These are phyloP conservation scores for Diadegma fenestrale DNA, from an alignment of 2,888 invertebrate genomes.

Conservation along the genomic window DNA sequence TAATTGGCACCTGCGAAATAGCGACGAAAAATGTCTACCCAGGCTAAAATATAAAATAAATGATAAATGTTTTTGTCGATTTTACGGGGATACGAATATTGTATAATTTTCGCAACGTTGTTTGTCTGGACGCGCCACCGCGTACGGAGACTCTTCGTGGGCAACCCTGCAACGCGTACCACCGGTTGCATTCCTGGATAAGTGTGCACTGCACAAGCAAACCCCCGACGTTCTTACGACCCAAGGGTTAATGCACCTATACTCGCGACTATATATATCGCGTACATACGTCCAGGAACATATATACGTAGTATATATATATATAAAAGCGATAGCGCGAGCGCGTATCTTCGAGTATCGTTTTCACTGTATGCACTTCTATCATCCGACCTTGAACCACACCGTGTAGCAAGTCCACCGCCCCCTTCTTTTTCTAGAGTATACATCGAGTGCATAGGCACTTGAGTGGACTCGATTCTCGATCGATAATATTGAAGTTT, in stretches of 20 bases:
- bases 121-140: constrained; percentile 39
- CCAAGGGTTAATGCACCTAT: constrained; percentile 72
- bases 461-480: constrained; percentile 21
- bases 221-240: constrained; percentile 56
- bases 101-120: constrained; percentile 36
- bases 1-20: neutral
- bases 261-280: constrained; percentile 53
- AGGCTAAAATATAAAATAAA: neutral
- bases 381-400: constrained; percentile 71
- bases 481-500: neutral
- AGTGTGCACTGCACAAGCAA: constrained; percentile 67
- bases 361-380: constrained; percentile 68
- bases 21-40: neutral
- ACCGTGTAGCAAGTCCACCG: constrained; percentile 45
- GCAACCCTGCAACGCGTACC: constrained; percentile 58
- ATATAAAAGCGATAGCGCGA: constrained; percentile 20
- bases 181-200: constrained; percentile 73
- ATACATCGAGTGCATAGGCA: neutral
- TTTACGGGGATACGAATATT: constrained; percentile 11
- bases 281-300: constrained; percentile 10
- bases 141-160: constrained; percentile 22
- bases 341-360: constrained; percentile 70
- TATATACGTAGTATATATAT: neutral
- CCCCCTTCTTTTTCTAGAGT: constrained; percentile 42
- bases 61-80: neutral